Conservation (phyloP, 2,888 invertebrate species). For the Eristalis intricaria region DNA sequence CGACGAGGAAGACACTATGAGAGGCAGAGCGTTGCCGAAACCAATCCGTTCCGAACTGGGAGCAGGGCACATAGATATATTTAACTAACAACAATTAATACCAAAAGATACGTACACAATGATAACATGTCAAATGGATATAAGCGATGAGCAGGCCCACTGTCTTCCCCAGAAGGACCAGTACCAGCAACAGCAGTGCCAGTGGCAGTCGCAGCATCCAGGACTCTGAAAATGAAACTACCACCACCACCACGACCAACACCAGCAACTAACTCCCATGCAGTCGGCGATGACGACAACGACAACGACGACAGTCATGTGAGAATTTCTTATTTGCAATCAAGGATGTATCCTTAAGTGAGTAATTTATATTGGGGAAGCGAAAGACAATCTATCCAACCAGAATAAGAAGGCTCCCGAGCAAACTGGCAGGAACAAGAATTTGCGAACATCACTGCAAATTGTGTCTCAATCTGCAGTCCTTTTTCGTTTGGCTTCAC, state of each 20-base stretch:
- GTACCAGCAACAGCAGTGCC: neutral
- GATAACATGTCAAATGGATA: constrained; percentile 72
- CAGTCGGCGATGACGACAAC: constrained; percentile 62
- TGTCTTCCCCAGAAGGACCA: constrained; percentile 54
- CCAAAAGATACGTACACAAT: constrained; percentile 72
- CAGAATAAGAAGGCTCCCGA: constrained; percentile 72
- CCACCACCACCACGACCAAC: constrained; percentile 30
- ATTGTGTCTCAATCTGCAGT: constrained; percentile 72
- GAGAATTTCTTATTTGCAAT: constrained; percentile 73
- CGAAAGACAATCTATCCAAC: constrained; percentile 72
- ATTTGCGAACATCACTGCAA: constrained; percentile 72
- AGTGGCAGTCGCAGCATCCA: neutral
- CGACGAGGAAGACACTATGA: constrained; percentile 56
- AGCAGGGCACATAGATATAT: constrained; percentile 61
- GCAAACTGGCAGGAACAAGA: constrained; percentile 72
- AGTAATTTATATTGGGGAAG: constrained; percentile 72
- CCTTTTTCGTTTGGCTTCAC: constrained; percentile 58
- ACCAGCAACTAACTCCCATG: constrained; percentile 20
- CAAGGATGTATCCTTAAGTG: constrained; percentile 73
- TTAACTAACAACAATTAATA: constrained; percentile 72
- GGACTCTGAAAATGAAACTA: constrained; percentile 69
- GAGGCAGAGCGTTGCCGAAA: constrained; percentile 41
- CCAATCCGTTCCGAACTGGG: constrained; percentile 49
- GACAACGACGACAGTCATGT: constrained; percentile 72
- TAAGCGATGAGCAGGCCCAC: constrained; percentile 70